Conservation (phyloP, 2,113 vertebrate genomes). For the Cynoglossus semilaevis region DNA sequence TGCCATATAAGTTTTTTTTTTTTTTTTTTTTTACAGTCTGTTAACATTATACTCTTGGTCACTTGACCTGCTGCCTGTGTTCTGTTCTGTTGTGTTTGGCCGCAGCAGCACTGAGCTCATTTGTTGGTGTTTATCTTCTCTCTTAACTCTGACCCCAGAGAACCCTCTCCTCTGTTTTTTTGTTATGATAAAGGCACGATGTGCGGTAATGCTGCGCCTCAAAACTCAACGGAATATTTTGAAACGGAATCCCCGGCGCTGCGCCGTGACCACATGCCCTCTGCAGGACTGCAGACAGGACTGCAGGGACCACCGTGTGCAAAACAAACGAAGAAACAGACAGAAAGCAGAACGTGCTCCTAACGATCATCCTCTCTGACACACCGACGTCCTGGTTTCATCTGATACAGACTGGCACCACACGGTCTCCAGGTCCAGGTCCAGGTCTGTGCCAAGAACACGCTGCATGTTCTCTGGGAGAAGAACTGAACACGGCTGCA, state of each 20-base stretch:
- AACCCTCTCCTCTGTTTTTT: conserved; percentile 44
- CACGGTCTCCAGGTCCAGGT: neutral
- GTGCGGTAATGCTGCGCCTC: conserved; percentile 52
- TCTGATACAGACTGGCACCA: conserved; percentile 5
- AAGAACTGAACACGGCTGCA: conserved; percentile 25
- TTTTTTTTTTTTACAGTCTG: too few species aligned
- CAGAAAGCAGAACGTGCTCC: conserved; percentile 39
- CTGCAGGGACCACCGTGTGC: conserved; percentile 28
- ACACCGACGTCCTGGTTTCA: neutral
- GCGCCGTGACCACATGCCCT: conserved; percentile 46
- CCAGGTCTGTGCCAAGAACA: conserved; percentile 1
- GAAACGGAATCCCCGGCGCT: conserved; percentile 55
- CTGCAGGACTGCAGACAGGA: conserved; percentile 23
- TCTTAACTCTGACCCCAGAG: conserved; percentile 45
- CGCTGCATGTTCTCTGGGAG: conserved; percentile 28
- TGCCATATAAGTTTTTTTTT: too few species aligned
- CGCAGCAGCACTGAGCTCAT: conserved; percentile 5
- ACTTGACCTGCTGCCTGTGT: conserved; percentile 9
- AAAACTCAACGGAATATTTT: conserved; percentile 54
- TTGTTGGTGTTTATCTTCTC: conserved; percentile 13
- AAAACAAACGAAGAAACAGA: conserved; percentile 9
- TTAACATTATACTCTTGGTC: conserved; percentile 11
- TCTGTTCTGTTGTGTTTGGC: conserved; percentile 21
- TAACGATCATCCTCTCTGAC: conserved; percentile 15
- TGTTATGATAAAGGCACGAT: conserved; percentile 57